Percentiles rank a stretch among this genome's conserved stretches.
Evolutionary conservation across 2,113 vertebrate genomes (phyloP).

Genomic region (Oncorhynchus keta): DNA sequence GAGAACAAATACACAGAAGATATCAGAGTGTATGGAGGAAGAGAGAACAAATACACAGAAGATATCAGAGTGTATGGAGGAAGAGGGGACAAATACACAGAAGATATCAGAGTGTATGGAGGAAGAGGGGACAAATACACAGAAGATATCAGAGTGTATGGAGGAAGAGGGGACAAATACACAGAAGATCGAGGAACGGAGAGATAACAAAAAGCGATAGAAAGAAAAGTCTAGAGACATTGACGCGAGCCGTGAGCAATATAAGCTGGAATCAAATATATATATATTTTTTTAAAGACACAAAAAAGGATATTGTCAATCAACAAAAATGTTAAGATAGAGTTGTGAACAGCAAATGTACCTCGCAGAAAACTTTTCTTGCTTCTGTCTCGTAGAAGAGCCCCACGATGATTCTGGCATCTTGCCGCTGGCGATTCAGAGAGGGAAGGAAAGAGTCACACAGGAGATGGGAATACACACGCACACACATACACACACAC

Average conservation of each 20-base stretch:
- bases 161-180: not conserved
- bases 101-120: no score
- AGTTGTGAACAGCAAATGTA: conserved; percentile 44
- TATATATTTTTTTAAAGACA: no score
- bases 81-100: not conserved
- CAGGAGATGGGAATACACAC: not conserved
- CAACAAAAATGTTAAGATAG: not conserved
- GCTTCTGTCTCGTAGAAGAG: conserved; percentile 96
- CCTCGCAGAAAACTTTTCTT: conserved; percentile 95
- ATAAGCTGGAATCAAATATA: not conserved
- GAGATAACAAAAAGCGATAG: not conserved
- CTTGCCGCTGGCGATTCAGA: conserved; percentile 79
- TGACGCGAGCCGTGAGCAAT: not conserved
- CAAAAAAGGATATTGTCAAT: not conserved
- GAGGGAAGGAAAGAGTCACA: conserved; percentile 12
- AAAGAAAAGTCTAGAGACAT: not conserved
- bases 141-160: not conserved
- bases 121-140: not conserved
- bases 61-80: not conserved
- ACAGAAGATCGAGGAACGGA: conserved; percentile 6
- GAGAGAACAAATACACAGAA: no score
- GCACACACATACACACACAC: not conserved
- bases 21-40: no score
- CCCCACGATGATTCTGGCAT: conserved; percentile 93
- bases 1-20: no score